Conservation (phyloP, 2,888 invertebrate species). For the Athrips mouffetella region DNA sequence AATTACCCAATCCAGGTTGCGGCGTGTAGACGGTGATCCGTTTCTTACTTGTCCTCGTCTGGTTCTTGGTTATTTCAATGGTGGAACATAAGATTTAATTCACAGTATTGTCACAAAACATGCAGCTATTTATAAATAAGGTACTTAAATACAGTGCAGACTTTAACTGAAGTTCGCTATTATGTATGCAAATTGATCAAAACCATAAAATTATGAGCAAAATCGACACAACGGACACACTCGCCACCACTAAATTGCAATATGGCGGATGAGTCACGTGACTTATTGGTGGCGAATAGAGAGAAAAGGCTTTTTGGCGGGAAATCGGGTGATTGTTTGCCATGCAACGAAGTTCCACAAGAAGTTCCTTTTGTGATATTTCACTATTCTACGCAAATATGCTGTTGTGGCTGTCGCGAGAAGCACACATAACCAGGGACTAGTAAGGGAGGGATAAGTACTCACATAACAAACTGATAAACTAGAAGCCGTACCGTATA, state of each 20-base stretch:
- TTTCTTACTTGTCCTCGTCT: constrained; percentile 52
- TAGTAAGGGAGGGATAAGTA: too few relatives aligned
- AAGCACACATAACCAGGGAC: too few relatives aligned
- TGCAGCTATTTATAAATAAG: neutral
- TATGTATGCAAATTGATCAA: neutral
- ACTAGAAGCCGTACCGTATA: too few relatives aligned
- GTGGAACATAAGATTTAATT: constrained; percentile 34
- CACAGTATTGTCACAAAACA: neutral
- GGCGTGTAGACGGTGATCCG: constrained; percentile 45
- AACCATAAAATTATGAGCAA: neutral
- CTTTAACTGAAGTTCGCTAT: neutral
- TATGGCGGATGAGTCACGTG: constrained; percentile 65
- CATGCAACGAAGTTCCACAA: too few relatives aligned
- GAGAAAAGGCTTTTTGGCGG: neutral
- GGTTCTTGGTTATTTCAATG: constrained; percentile 62
- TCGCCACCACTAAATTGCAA: constrained; percentile 53
- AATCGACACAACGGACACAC: constrained; percentile 41
- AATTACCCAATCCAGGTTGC: constrained; percentile 39
- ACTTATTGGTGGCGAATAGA: constrained; percentile 23
- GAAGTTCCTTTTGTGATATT: too few relatives aligned
- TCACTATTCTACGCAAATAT: too few relatives aligned
- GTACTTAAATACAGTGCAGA: neutral
- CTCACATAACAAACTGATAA: too few relatives aligned
- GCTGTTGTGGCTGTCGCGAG: too few relatives aligned
- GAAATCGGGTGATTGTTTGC: too few relatives aligned